Conservation (phyloP, 2,113 vertebrate genomes). For the Vulpes ferrilata region DNA sequence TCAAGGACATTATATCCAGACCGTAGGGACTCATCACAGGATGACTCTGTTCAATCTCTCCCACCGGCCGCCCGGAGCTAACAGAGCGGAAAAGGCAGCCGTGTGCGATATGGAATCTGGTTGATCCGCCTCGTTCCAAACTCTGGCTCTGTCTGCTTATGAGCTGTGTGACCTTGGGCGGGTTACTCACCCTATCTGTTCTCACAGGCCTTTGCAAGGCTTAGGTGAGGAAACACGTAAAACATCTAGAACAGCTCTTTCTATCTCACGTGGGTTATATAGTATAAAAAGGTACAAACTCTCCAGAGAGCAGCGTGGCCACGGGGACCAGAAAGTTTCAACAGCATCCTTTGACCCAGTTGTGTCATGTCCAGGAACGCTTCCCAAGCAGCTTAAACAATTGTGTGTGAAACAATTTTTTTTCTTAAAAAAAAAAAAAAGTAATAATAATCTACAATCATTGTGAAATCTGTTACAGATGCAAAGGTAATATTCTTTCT, state of each 20-base stretch:
- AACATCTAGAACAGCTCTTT: neutral
- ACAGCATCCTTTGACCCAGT: neutral
- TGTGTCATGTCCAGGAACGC: neutral
- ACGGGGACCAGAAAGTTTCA: neutral
- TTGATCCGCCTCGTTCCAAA: neutral
- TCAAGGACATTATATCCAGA: neutral
- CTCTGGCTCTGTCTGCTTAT: neutral
- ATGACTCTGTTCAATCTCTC: neutral
- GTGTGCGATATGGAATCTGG: neutral
- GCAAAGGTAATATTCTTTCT: neutral
- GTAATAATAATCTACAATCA: neutral
- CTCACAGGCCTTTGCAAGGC: neutral
- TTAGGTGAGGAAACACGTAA: neutral
- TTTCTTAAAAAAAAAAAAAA: neutral
- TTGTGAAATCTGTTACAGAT: neutral
- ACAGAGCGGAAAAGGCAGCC: neutral
- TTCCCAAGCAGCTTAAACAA: neutral
- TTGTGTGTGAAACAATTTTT: neutral
- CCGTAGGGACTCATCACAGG: too few relatives aligned
- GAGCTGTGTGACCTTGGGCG: neutral
- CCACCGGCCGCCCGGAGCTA: accelerated
- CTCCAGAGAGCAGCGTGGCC: neutral
- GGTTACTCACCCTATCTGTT: neutral
- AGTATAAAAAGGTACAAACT: neutral
- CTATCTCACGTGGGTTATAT: neutral